Conservation (phyloP, 2,888 invertebrate species). For the Orthosia cruda region DNA sequence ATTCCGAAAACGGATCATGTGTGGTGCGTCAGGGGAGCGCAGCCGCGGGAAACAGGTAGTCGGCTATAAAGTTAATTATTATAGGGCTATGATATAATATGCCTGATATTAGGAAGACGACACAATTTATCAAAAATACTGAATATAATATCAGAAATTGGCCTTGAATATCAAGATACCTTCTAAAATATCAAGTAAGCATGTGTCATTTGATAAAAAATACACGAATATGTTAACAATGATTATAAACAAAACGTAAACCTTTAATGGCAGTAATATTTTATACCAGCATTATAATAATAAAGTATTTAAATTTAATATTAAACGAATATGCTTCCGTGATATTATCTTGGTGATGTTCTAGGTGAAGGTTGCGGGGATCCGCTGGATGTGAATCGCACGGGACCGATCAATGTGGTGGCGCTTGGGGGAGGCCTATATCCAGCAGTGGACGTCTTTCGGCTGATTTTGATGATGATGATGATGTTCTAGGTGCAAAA, state of each 20-base stretch:
- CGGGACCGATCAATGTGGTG: no score
- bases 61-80: not conserved
- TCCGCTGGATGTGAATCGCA: no score
- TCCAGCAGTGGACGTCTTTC: no score
- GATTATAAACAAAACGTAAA: slow-evolving; percentile 8
- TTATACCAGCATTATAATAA: not conserved
- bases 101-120: not conserved
- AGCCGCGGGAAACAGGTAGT: no score
- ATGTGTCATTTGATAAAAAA: not conserved
- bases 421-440: no score
- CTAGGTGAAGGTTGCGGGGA: slow-evolving; percentile 73
- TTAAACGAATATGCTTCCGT: slow-evolving; percentile 1
- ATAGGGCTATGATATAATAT: no score
- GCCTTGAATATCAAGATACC: slow-evolving; percentile 1
- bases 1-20: no score
- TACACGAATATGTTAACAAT: slow-evolving; percentile 5
- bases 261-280: slow-evolving; percentile 36
- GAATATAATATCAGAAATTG: not conserved
- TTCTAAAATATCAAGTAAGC: not conserved
- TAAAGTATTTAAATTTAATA: no score
- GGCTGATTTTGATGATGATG: no score
- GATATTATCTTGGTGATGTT: slow-evolving; percentile 21
- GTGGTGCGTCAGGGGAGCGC: no score
- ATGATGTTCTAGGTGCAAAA: slow-evolving; percentile 86
- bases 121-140: not conserved